Evolutionary conservation across 1,140 invertebrate species (phyloP).

Genomic region (Meloidogyne exigua): DNA sequence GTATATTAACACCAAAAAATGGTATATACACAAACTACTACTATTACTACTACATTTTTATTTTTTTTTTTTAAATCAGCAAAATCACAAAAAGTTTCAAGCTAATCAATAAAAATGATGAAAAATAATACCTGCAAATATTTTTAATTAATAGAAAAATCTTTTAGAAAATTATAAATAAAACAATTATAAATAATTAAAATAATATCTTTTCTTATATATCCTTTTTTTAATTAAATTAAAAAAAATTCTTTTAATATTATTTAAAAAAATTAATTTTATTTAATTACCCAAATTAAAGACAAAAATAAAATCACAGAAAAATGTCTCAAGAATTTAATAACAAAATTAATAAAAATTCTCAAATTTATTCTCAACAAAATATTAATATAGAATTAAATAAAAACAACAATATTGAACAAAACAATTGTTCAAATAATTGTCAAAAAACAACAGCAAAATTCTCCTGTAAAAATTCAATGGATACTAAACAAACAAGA

Average conservation of each 20-base stretch:
- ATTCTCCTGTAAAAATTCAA: neutral
- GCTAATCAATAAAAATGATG: neutral
- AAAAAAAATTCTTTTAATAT: too few relatives aligned
- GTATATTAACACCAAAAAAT: neutral
- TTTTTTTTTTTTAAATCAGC: neutral
- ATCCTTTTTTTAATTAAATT: too few relatives aligned
- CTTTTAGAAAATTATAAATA: too few relatives aligned
- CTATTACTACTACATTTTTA: too few relatives aligned
- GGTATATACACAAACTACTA: too few relatives aligned
- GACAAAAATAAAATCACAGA: neutral
- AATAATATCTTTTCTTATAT: too few relatives aligned
- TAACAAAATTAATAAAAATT: neutral
- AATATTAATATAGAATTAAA: neutral
- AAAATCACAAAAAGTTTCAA: neutral
- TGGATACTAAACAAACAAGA: neutral
- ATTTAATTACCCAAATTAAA: neutral
- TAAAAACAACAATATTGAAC: neutral
- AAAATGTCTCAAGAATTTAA: neutral
- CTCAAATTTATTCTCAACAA: neutral
- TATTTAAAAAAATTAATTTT: too few relatives aligned
- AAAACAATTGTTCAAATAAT: neutral
- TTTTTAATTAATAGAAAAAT: neutral
- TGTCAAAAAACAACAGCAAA: neutral
- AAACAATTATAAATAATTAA: too few relatives aligned
- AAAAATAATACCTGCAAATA: neutral